Evolutionary conservation across 2,888 invertebrate genomes (phyloP).

Genomic region (Himalopsyche kuldschensis): DNA sequence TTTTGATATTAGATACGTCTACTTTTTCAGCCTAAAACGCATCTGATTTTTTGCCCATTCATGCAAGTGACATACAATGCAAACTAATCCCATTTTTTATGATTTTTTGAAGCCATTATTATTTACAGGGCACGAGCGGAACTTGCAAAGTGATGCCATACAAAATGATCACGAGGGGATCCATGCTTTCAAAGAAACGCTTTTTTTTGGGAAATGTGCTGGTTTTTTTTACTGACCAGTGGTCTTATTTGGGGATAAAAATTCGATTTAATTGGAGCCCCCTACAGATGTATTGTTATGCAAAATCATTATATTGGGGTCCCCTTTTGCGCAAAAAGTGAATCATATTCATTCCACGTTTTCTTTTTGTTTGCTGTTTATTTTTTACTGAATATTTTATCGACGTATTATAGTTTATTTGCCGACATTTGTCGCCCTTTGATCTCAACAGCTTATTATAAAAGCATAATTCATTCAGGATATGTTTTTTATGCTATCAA

Average conservation of each 20-base stretch:
- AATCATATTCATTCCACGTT: constrained; percentile 8
- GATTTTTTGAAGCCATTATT: not conserved
- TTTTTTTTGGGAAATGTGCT: constrained; percentile 7
- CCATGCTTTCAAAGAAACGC: not conserved
- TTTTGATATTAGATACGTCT: too few relatives aligned
- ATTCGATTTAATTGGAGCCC: constrained; percentile 36
- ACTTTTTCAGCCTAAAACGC: too few relatives aligned
- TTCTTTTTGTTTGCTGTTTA: not conserved
- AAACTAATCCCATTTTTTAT: not conserved
- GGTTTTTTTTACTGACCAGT: constrained; percentile 36
- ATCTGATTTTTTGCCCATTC: not conserved
- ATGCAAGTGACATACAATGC: not conserved
- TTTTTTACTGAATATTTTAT: constrained; percentile 28
- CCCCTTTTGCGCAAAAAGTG: constrained; percentile 5
- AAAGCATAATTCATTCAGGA: constrained; percentile 55
- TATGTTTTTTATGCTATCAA: not conserved
- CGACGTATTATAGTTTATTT: constrained; percentile 52
- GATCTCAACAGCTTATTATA: constrained; percentile 60
- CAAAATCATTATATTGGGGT: not conserved
- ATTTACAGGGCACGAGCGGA: not conserved
- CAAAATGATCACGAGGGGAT: not conserved
- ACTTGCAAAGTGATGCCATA: not conserved
- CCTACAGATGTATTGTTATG: constrained; percentile 22
- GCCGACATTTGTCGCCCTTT: constrained; percentile 58
- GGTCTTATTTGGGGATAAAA: constrained; percentile 33